Conservation (phyloP, 2,888 invertebrate genomes). For the Ophraella communa region DNA sequence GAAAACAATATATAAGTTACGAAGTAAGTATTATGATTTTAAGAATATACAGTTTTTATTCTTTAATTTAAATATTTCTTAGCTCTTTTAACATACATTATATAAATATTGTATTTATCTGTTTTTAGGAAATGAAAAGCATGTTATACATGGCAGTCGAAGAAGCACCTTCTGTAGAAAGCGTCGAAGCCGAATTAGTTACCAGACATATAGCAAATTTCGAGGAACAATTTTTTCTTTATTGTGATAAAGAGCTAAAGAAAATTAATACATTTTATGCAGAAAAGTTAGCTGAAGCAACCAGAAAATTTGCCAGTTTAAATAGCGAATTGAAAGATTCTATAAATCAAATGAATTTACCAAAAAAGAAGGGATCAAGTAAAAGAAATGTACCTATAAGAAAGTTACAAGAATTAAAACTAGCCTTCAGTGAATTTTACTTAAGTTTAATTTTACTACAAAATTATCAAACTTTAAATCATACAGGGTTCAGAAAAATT, state of each 20-base stretch:
- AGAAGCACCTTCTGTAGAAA: slow-evolving; percentile 77
- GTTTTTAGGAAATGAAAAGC: slow-evolving; percentile 79
- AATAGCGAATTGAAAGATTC: slow-evolving; percentile 72
- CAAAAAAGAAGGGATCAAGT: slow-evolving; percentile 48
- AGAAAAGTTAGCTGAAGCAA: slow-evolving; percentile 89
- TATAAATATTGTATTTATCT: background rate
- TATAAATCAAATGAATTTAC: slow-evolving; percentile 50
- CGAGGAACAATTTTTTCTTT: slow-evolving; percentile 85
- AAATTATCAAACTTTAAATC: slow-evolving; percentile 88
- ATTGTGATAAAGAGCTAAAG: slow-evolving; percentile 82
- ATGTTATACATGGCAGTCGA: slow-evolving; percentile 82
- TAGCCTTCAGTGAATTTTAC: slow-evolving; percentile 91
- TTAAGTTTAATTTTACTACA: slow-evolving; percentile 83
- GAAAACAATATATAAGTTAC: slow-evolving; percentile 83
- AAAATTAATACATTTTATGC: slow-evolving; percentile 91
- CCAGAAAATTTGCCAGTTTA: slow-evolving; percentile 77
- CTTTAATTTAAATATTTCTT: background rate
- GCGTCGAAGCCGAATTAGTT: slow-evolving; percentile 72
- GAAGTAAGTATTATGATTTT: slow-evolving; percentile 62
- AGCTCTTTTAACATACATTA: background rate
- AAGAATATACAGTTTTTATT: background rate
- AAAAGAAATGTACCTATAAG: slow-evolving; percentile 64
- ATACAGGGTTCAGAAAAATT: slow-evolving; percentile 89
- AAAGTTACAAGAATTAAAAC: slow-evolving; percentile 81
- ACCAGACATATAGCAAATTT: slow-evolving; percentile 79